Evolutionary conservation across 2,797 vertebrate genomes (phyloP), one percentile per base, ranked within the genome.

Genomic region (Dromococcyx pavoninus): DNA sequence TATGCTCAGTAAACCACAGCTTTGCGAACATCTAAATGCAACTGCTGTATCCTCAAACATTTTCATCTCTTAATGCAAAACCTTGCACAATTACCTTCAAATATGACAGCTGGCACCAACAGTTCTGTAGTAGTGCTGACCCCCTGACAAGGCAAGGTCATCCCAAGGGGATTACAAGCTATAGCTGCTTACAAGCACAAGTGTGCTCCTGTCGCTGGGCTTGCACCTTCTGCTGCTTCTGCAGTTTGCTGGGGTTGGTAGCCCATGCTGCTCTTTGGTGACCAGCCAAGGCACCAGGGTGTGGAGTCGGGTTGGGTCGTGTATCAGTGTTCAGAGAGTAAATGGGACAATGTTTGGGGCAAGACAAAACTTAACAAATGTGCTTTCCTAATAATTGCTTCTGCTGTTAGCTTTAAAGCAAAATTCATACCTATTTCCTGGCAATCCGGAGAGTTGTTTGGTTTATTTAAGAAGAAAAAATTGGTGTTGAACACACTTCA

Each of bases 181-280:
- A 60, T 28, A 67, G 10, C 39, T 71, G 17, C 61, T 75, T 50
- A 60, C 57, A 81, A 67, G 80, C 70, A 71, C 23, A 41, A 35
- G 72, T 1, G 0, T 0, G 16, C 16, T 86, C 48, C 48, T 4
- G 5, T 48, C 67, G 23, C 41, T 24, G 35, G n/a, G 10, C n/a
- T 54, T 76, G 37, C 30, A 33, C 54, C 75, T 88, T 53, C 64
- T 81, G 32, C 56, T 61, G 67, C 41, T 75, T 72, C 74, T 83
- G 71, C 13, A 11, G 23, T 61, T 57, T 48, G 11, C 13, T 13
- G 25, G 32, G 21, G 5, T 35, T 84, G 32, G 44, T 48, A 67
- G 86, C 19, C 33, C n/a, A 14, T 2, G 4, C 39, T 62, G 27
- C 5, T 32, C 53, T 56, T 66, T 66, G 43, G 15, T 77, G 39